Conservation (phyloP, 1,140 invertebrate genomes). For the Bombyx mandarina region DNA sequence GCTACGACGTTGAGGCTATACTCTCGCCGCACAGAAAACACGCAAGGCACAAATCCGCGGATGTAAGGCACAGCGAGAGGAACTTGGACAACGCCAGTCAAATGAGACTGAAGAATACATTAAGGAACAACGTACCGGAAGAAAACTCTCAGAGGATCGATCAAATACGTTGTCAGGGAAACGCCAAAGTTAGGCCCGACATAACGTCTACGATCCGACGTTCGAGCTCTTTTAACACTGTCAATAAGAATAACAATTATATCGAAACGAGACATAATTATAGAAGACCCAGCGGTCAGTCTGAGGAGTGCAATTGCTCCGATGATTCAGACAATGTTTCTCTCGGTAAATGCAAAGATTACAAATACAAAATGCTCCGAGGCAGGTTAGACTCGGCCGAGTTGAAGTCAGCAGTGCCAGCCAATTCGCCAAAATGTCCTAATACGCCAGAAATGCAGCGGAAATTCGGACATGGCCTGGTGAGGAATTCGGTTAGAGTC, state of each 20-base stretch:
- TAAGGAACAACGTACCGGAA: slow-evolving; percentile 59
- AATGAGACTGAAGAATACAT: slow-evolving; percentile 54
- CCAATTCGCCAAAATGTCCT: slow-evolving; percentile 62
- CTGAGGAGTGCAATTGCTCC: slow-evolving; percentile 48
- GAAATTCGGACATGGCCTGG: slow-evolving; percentile 60
- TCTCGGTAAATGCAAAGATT: slow-evolving; percentile 42
- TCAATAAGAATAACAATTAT: slow-evolving; percentile 62
- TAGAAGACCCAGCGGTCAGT: slow-evolving; percentile 42
- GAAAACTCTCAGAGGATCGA: slow-evolving; percentile 49
- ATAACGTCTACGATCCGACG: slow-evolving; percentile 48
- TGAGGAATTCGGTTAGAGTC: slow-evolving; percentile 46
- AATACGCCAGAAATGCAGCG: slow-evolving; percentile 66
- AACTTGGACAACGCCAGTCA: slow-evolving; percentile 44
- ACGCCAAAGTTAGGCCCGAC: slow-evolving; percentile 27
- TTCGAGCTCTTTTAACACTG: slow-evolving; percentile 66
- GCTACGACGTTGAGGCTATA: slow-evolving; percentile 39
- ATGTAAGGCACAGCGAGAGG: slow-evolving; percentile 34
- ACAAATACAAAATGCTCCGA: slow-evolving; percentile 48
- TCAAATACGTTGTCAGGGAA: slow-evolving; percentile 53
- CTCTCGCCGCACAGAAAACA: slow-evolving; percentile 51
- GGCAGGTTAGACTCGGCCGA: slow-evolving; percentile 55
- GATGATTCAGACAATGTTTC: slow-evolving; percentile 54
- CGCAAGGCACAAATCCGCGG: slow-evolving; percentile 41
- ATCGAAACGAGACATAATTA: slow-evolving; percentile 34
- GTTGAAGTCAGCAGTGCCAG: slow-evolving; percentile 47